These are phyloP conservation scores for Aphidoletes aphidimyza DNA, from an alignment of 2,888 invertebrate species.

Conservation along the genomic window DNA sequence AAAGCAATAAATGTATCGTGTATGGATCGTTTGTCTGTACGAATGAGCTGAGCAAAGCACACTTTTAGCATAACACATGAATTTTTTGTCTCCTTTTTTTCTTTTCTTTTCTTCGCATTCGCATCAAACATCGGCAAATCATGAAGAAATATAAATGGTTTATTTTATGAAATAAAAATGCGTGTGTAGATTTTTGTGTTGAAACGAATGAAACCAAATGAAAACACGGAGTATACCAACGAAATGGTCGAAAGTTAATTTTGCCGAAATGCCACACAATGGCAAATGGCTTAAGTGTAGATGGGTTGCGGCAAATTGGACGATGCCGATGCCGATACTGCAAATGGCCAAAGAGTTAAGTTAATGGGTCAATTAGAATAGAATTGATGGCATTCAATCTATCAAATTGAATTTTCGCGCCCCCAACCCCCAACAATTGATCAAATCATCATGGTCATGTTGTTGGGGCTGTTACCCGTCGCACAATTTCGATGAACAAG, in stretches of 20 bases:
- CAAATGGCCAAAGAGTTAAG: neutral
- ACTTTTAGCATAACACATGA: neutral
- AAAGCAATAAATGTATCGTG: conserved; percentile 24
- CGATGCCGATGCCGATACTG: neutral
- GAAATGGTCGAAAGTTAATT: neutral
- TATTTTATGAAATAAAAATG: neutral
- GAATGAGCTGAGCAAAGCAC: neutral
- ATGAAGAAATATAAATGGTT: neutral
- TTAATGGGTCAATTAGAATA: conserved; percentile 1
- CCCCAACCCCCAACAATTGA: no score
- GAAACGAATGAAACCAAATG: no score
- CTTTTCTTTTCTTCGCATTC: no score
- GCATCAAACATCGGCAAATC: neutral
- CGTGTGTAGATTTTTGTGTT: no score
- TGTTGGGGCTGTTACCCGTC: no score
- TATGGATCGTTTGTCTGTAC: neutral
- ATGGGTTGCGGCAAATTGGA: neutral
- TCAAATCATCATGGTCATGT: no score
- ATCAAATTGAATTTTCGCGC: neutral
- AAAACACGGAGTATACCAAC: no score
- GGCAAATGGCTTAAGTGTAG: no score
- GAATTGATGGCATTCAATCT: neutral
- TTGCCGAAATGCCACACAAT: neutral
- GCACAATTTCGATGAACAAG: no score
- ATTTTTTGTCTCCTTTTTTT: no score